Evolutionary conservation across 2,797 vertebrate species (phyloP).

Genomic region (Meda fulgida): DNA sequence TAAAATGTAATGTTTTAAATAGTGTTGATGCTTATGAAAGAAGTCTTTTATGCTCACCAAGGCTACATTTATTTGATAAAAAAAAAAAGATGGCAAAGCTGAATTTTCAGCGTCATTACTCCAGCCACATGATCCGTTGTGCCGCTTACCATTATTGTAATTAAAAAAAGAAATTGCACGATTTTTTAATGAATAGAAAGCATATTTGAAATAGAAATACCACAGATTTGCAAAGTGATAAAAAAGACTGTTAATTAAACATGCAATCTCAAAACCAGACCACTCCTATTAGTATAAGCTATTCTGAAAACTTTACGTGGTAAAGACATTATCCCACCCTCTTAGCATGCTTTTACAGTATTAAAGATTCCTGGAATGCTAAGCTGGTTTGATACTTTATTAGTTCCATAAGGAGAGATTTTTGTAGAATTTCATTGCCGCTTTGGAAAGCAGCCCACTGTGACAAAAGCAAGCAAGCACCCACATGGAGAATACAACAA

Average conservation of each 20-base stretch:
- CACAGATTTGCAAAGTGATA: not conserved
- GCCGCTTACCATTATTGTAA: not conserved
- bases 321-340: not conserved
- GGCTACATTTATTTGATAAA: not conserved
- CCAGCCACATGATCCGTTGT: not conserved
- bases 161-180: too few species aligned
- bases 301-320: not conserved
- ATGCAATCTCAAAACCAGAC: not conserved
- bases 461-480: conserved; percentile 26
- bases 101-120: not conserved
- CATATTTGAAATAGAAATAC: not conserved
- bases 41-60: not conserved
- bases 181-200: not conserved
- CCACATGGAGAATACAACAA: conserved; percentile 32
- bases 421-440: conserved; percentile 34
- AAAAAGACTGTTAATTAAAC: not conserved
- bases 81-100: not conserved
- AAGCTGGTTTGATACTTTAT: conserved; percentile 46
- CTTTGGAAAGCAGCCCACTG: conserved; percentile 43
- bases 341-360: conserved; percentile 30
- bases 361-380: conserved; percentile 32
- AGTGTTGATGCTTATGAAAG: not conserved
- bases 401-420: conserved; percentile 47
- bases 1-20: not conserved
- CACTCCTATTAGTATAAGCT: not conserved